phyloP scores from a whole-genome alignment of 2,888 invertebrate genomes.

The Drosophila putrida region DNA sequence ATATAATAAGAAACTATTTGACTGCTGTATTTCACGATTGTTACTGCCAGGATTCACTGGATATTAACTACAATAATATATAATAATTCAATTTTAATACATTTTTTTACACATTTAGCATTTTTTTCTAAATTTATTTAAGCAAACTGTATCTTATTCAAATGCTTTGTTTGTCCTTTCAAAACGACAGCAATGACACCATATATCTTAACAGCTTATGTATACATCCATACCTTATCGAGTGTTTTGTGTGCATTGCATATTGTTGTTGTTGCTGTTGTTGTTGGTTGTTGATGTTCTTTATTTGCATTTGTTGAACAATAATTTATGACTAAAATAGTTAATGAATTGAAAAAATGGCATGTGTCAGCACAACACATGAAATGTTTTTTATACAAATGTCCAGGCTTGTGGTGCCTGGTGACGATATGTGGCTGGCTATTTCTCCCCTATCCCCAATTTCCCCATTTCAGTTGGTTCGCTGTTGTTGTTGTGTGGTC shows the following conservation, averaged over 20 bases:
- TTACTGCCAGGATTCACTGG: too few relatives aligned
- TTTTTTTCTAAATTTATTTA: background rate
- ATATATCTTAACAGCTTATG: constrained; percentile 10
- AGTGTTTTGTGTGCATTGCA: constrained; percentile 18
- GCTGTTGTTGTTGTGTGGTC: constrained; percentile 21
- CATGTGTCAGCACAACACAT: constrained; percentile 65
- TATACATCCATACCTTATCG: constrained; percentile 6
- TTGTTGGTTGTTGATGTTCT: background rate
- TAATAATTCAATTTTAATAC: too few relatives aligned
- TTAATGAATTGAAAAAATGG: constrained; percentile 74
- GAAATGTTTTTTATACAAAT: constrained; percentile 61
- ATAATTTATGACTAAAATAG: constrained; percentile 70
- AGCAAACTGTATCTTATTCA: background rate
- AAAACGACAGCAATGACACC: constrained; percentile 1
- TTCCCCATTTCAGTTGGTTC: background rate
- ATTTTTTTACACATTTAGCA: too few relatives aligned
- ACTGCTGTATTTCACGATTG: too few relatives aligned
- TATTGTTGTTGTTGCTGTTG: constrained; percentile 8
- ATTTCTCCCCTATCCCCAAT: background rate
- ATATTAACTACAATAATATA: background rate
- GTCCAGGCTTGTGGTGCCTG: constrained; percentile 42
- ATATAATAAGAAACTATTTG: too few relatives aligned
- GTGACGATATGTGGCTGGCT: constrained; percentile 53
- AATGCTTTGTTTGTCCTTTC: constrained; percentile 1
- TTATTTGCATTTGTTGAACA: constrained; percentile 35